These are phyloP conservation scores for Oreohelix idahoensis DNA, from an alignment of 1,140 invertebrate genomes.

Conservation along the genomic window DNA sequence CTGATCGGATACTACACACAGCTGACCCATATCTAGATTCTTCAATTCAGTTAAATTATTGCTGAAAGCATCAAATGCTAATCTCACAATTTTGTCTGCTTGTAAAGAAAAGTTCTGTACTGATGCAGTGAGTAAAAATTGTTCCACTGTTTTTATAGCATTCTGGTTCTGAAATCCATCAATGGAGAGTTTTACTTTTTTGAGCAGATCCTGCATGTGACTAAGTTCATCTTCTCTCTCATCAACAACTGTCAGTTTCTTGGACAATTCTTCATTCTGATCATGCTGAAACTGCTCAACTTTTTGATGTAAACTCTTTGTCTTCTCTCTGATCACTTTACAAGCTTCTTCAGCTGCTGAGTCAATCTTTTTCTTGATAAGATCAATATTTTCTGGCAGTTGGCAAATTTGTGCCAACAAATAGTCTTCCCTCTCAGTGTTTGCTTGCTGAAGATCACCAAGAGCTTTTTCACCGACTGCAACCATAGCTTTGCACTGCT, in stretches of 20 bases:
- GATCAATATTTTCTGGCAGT: slow-evolving; percentile 28
- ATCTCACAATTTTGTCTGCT: background rate
- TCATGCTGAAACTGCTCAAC: slow-evolving; percentile 19
- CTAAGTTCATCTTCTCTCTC: slow-evolving; percentile 2
- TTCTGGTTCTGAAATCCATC: slow-evolving; percentile 33
- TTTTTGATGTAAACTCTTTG: background rate
- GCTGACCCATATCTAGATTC: slow-evolving; percentile 17
- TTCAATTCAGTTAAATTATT: slow-evolving; percentile 24
- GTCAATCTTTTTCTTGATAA: slow-evolving; percentile 4
- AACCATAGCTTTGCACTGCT: slow-evolving; percentile 32
- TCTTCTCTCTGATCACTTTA: slow-evolving; percentile 25
- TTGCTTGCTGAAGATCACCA: slow-evolving; percentile 4
- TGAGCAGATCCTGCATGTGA: slow-evolving; percentile 11
- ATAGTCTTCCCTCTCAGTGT: slow-evolving; percentile 19
- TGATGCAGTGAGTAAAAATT: background rate
- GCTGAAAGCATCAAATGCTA: slow-evolving; percentile 1
- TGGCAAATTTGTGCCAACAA: background rate
- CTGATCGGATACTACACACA: background rate
- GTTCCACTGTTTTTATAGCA: slow-evolving; percentile 28
- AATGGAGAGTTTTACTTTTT: slow-evolving; percentile 16
- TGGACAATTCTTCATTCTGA: background rate
- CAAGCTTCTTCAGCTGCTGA: slow-evolving; percentile 23
- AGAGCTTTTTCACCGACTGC: slow-evolving; percentile 24
- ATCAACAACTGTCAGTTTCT: background rate
- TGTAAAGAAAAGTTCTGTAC: background rate